Conservation (phyloP, 2,797 vertebrate species). For the Syngnathus acus region DNA sequence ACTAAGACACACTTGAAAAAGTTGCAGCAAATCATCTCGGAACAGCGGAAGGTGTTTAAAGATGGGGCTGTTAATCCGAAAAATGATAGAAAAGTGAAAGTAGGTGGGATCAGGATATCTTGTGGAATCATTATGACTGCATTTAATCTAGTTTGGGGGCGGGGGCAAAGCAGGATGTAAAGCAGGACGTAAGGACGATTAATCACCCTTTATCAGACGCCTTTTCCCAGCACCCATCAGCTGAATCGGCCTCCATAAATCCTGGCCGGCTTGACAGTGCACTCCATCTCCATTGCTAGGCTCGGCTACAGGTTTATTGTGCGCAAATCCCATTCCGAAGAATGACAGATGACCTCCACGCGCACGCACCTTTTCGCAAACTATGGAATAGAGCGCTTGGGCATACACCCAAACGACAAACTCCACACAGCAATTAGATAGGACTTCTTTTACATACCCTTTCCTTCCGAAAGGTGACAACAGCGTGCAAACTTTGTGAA, state of each 20-base stretch:
- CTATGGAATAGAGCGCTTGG: conserved; percentile 6
- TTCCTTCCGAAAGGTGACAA: too few species aligned
- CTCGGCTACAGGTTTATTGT: conserved; percentile 71
- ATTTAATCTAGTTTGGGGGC: conserved; percentile 65
- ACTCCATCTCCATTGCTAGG: conserved; percentile 70
- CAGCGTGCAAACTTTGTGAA: too few species aligned
- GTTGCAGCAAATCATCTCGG: too few species aligned
- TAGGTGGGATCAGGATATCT: conserved; percentile 48
- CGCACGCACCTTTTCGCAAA: conserved; percentile 10
- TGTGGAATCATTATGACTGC: conserved; percentile 67
- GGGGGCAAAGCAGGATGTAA: conserved; percentile 47
- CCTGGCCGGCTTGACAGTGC: conserved; percentile 60
- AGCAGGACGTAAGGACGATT: conserved; percentile 67
- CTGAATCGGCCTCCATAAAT: conserved; percentile 72
- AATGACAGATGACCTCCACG: conserved; percentile 65
- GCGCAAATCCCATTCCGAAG: conserved; percentile 70
- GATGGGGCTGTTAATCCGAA: too few species aligned
- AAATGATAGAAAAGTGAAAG: conserved; percentile 11
- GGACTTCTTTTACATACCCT: too few species aligned
- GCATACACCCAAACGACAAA: not conserved
- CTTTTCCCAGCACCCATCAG: conserved; percentile 69
- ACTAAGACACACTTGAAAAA: not conserved
- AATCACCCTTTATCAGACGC: conserved; percentile 73
- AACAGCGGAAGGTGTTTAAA: not conserved
- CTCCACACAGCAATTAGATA: too few species aligned